Evolutionary conservation across 2,113 vertebrate genomes (phyloP).

Genomic region (Actenoides lindsayi): DNA sequence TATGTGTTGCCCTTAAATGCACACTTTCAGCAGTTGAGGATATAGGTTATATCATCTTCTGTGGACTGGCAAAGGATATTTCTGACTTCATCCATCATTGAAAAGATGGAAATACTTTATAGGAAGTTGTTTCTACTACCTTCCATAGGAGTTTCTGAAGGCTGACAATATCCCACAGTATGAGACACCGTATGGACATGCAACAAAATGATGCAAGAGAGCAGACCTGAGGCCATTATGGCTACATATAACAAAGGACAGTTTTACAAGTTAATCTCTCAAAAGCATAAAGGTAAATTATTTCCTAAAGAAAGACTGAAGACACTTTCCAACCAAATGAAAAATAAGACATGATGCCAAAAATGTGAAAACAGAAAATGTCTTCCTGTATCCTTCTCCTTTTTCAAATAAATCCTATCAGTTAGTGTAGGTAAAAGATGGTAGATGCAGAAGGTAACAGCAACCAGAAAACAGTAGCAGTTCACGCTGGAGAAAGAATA

Average conservation of each 20-base stretch:
- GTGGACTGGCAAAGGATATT: not conserved
- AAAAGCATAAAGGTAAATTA: not conserved
- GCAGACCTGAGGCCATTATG: not conserved
- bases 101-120: not conserved
- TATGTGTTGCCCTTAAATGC: not conserved
- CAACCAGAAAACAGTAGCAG: not conserved
- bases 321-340: not conserved
- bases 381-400: not conserved
- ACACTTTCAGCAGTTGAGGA: accelerated
- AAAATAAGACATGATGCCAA: not conserved
- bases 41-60: not conserved
- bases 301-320: not conserved
- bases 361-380: not conserved
- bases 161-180: not conserved
- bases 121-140: not conserved
- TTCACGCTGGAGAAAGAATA: not conserved
- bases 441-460: not conserved
- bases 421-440: not conserved
- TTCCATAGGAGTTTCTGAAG: not conserved
- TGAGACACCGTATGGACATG: not conserved
- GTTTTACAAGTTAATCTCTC: not conserved
- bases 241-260: not conserved
- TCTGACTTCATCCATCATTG: not conserved
- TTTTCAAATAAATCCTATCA: not conserved
- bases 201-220: not conserved